Evolutionary conservation across 2,113 vertebrate species (phyloP).

Genomic region (Micronycteris hirsuta): DNA sequence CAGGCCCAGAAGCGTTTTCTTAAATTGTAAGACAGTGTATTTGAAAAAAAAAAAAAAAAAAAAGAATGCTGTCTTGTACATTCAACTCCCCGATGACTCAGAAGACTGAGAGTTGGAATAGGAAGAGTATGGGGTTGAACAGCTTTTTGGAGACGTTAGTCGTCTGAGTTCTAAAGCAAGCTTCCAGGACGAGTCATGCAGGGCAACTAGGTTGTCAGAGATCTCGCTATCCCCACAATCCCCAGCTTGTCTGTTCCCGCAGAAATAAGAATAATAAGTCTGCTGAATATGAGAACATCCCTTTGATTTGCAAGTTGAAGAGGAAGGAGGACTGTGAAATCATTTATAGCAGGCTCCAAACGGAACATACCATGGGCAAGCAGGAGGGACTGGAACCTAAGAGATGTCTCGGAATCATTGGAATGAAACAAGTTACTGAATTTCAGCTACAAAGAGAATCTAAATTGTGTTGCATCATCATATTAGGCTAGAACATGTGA

Average conservation of each 20-base stretch:
- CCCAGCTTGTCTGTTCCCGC: slow-evolving; percentile 45
- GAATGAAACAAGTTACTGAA: background rate
- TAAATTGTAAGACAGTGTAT: background rate
- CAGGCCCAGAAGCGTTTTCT: background rate
- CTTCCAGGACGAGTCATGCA: background rate
- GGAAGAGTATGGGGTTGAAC: background rate
- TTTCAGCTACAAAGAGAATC: background rate
- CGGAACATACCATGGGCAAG: background rate
- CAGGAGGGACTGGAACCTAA: background rate
- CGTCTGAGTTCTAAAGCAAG: slow-evolving; percentile 24
- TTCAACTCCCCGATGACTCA: background rate
- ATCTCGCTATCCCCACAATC: slow-evolving; percentile 58
- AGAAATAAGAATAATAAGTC: background rate
- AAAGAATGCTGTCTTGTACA: background rate
- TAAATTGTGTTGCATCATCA: background rate
- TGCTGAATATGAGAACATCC: background rate
- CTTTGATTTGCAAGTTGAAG: background rate
- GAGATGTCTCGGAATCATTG: background rate
- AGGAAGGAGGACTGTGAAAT: background rate
- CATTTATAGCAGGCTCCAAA: background rate
- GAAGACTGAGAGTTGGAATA: background rate
- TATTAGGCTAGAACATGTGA: background rate
- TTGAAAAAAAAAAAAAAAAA: slow-evolving; percentile 68
- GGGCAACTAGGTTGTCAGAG: slow-evolving; percentile 65
- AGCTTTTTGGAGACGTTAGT: slow-evolving; percentile 61